phyloP scores from a whole-genome alignment of 2,113 vertebrate genomes.

The Melospiza melodia region DNA sequence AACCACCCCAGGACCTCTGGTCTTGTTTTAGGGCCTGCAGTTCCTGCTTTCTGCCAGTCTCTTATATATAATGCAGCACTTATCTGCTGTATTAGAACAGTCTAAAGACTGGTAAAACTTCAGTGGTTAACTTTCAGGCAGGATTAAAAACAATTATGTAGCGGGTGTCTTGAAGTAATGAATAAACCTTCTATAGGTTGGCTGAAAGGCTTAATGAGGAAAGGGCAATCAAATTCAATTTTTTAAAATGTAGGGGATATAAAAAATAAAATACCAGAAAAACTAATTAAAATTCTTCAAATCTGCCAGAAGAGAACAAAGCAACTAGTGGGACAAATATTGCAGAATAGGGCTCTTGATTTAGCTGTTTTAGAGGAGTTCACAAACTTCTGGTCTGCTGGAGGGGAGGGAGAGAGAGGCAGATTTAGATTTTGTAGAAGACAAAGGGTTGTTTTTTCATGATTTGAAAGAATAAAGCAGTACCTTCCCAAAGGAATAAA shows the following conservation, averaged over 20 bases:
- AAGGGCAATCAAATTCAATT: neutral
- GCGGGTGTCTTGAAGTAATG: neutral
- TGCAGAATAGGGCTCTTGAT: neutral
- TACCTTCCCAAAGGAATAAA: neutral
- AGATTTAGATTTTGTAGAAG: neutral
- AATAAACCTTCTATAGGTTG: neutral
- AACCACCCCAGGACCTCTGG: neutral
- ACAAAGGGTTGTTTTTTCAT: neutral
- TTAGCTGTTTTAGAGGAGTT: neutral
- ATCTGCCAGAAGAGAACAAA: neutral
- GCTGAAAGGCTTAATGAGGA: neutral
- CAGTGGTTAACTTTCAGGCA: neutral
- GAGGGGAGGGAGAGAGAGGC: neutral
- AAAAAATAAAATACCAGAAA: neutral
- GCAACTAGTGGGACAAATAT: neutral
- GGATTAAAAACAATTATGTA: neutral
- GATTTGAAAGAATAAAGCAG: neutral
- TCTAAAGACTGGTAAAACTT: neutral
- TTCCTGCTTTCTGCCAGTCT: neutral
- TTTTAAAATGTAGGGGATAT: neutral
- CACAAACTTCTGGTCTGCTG: neutral
- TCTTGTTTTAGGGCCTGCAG: neutral
- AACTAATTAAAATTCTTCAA: conserved; percentile 1
- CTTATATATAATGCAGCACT: neutral
- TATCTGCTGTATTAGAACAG: neutral